Base-by-base conservation (phyloP, 2,888 invertebrate species). In the Theristus sp. region DNA sequence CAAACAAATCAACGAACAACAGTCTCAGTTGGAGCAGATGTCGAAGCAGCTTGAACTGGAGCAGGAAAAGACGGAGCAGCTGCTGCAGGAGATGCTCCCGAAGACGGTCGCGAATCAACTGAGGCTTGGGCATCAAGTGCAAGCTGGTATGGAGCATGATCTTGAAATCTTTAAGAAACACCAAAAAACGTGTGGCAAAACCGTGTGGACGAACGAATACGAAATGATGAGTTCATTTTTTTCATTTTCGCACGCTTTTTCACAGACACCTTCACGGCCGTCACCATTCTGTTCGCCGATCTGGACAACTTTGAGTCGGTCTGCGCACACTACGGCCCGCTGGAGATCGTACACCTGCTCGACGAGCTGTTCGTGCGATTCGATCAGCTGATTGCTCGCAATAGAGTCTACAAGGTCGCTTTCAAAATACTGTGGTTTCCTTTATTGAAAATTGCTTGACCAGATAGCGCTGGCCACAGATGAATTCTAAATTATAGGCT, bases 41-140 rank as follows among this genome's bases (percentile, higher is more conserved):
- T 10, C 38, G 13, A 38, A 38, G 38, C 13, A 38, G 10, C 38
- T 38, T 10, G 38, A 20, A 10, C 13, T 13, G 52, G 74, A 74
- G 62, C 73, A 74, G 59, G 62, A 67, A 30, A 75, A 74, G 62
- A 73, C 74, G 1, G 74, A 75, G 60, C 67, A 68, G 17, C 65
- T 75, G 1, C 66, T 75, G 28, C 64, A 67, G 30, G 71, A 75
- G 66, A 72, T 75, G 71, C 62, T 75, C 47, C 75, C 75, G 1
- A 62, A 66, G 28, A 70, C 73, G 47, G 72, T 75, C 1, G 74
- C 74, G 24, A 63, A 38, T 20, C 38, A 20, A 10, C 10, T 38
- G 38, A 38, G 13, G 13, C 10, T 13, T 10, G 38, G 38, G 38
- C 13, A 38, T 10, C 10, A 38, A 38, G 38, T 38, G 38, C 13